Conservation (phyloP, 2,113 vertebrate species). For the Opisthocomus hoazin region DNA sequence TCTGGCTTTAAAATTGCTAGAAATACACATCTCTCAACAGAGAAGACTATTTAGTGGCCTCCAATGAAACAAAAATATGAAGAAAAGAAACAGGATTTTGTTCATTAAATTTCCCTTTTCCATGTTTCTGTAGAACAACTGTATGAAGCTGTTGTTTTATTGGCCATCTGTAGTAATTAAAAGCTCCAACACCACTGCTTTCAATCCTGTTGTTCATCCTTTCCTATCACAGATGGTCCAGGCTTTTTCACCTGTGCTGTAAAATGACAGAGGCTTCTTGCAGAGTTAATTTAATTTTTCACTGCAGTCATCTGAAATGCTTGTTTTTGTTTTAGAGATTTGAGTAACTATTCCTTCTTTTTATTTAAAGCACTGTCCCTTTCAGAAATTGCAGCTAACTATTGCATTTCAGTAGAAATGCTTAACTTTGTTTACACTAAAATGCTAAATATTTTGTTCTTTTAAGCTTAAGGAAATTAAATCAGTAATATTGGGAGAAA, state of each 20-base stretch:
- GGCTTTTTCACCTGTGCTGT: not conserved
- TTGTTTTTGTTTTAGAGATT: not conserved
- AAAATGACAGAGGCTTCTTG: not conserved
- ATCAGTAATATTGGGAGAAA: not conserved
- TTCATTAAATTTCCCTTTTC: not conserved
- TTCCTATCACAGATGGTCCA: not conserved
- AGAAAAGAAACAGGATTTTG: not conserved
- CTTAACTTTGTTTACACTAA: not conserved
- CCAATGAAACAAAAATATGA: not conserved
- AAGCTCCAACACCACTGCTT: not conserved
- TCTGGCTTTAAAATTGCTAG: not conserved
- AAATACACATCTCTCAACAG: not conserved
- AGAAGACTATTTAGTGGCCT: not conserved
- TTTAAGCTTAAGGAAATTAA: not conserved
- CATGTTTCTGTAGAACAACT: not conserved
- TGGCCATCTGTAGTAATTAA: not conserved
- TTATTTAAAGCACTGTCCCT: not conserved
- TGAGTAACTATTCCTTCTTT: not conserved
- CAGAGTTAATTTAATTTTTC: not conserved
- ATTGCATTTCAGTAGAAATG: not conserved
- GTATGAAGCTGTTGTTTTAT: not conserved
- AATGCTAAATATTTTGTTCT: not conserved
- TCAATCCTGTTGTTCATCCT: not conserved
- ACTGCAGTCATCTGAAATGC: not conserved
- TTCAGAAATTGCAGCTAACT: not conserved